A percentile compares a stretch with the other conserved stretches of the same genome.
Evolutionary conservation across 2,888 invertebrate species (phyloP).

Genomic region (Luperina testacea): DNA sequence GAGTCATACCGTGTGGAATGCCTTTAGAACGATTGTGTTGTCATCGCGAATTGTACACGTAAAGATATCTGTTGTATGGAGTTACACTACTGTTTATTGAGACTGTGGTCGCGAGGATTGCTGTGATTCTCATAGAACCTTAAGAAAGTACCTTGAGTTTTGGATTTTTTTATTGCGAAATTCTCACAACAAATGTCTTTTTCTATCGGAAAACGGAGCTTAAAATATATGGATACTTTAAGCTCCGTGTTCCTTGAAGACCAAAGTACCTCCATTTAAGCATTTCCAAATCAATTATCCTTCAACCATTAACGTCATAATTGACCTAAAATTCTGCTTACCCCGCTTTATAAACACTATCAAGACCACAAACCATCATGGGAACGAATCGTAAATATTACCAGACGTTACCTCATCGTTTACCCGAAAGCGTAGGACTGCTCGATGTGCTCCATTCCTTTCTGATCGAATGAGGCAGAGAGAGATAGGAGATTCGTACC

Average conservation of each 20-base stretch:
- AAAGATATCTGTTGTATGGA: constrained; percentile 8
- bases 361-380: constrained; percentile 50
- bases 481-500: constrained; percentile 52
- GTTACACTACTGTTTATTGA: neutral
- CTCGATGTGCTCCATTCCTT: constrained; percentile 25
- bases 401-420: constrained; percentile 59
- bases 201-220: neutral
- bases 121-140: neutral
- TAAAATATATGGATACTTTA: too few species aligned
- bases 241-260: neutral
- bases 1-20: constrained; percentile 55
- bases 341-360: constrained; percentile 16
- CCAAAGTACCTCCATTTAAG: neutral
- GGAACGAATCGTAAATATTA: constrained; percentile 50
- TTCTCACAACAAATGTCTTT: neutral
- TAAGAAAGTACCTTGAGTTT: too few species aligned
- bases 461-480: constrained; percentile 21
- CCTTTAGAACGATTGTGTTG: constrained; percentile 24
- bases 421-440: constrained; percentile 49
- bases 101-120: neutral
- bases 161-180: neutral
- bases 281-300: neutral
- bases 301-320: constrained; percentile 1
- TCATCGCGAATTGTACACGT: neutral
- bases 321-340: constrained; percentile 45